Evolutionary conservation across 2,113 vertebrate genomes (phyloP), one percentile per base, ranked within the genome.

Genomic region (Apeltes quadracus): DNA sequence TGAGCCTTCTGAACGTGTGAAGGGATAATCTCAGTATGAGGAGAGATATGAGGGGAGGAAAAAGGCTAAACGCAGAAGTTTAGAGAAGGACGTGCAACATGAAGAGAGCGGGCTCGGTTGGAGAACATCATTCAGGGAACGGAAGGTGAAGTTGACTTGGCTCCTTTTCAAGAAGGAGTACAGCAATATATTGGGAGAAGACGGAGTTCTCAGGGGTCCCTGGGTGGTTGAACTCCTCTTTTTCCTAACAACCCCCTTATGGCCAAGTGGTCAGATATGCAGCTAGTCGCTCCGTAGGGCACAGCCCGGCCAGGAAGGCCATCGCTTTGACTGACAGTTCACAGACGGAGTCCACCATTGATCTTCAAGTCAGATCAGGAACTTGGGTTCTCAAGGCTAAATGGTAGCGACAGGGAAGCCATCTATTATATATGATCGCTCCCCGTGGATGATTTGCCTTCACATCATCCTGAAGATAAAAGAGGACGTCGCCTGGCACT

Each of bases 341-440:
- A 83, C 86, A 87, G 84, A 82, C 74, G 59, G 55, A 72, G 72
- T 72, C 68, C 76, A 71, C 59, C 76, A 71, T 88, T 90, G 90
- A 91, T 92, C 87, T 90, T 83, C 53, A 75, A 87, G 80, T 88
- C 79, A 78, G 82, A 88, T 66, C 77, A 85, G 82, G 73, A 81
- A 83, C 84, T 79, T 74, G 50, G 59, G 57, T 70, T 85, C 82
- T 83, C 86, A 87, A 84, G 83, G 86, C 87, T 90, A 88, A 90
- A 90, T 38, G 81, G 73, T 75, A 83, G 79, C 81, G 86, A 89
- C 87, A 86, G 86, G 56, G 66, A 84, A 84, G 69, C 67, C 84
- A 90, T 88, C 85, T 61, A 90, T 90, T 90, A 91, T 89, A 89
- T 86, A 91, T 89, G 85, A 87, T 83, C 46, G 13, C 58, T 85